Evolutionary conservation across 2,888 invertebrate genomes (phyloP).

Genomic region (Tachina lurida): DNA sequence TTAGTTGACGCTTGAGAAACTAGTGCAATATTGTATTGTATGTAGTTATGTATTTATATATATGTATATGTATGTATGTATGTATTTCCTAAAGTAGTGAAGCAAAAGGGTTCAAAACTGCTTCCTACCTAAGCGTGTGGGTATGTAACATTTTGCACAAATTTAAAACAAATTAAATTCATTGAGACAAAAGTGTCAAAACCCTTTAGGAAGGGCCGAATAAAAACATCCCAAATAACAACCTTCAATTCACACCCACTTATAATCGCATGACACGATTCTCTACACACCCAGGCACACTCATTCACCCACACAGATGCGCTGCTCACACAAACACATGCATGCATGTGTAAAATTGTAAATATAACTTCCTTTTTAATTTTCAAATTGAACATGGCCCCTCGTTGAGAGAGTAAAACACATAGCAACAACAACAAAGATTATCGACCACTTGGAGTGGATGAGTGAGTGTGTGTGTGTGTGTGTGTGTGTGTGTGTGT

Average conservation of each 20-base stretch:
- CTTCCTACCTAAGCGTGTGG: neutral
- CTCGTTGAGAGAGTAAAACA: neutral
- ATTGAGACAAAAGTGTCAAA: slow-evolving; percentile 22
- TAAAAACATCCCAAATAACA: slow-evolving; percentile 48
- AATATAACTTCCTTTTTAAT: slow-evolving; percentile 38
- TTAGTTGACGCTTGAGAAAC: too few relatives aligned
- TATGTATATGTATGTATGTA: neutral
- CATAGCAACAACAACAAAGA: neutral
- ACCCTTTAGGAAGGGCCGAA: slow-evolving; percentile 28
- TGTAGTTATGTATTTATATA: neutral
- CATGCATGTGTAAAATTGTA: slow-evolving; percentile 21
- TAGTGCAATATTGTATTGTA: neutral
- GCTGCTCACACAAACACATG: neutral
- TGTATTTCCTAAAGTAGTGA: neutral
- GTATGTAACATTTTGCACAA: neutral
- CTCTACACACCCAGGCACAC: slow-evolving; percentile 25
- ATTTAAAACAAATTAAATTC: slow-evolving; percentile 26
- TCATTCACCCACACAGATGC: neutral
- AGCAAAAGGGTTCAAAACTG: neutral
- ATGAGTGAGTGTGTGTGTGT: neutral
- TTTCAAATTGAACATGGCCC: slow-evolving; percentile 26
- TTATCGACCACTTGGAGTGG: slow-evolving; percentile 27
- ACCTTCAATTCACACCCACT: slow-evolving; percentile 50
- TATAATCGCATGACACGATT: slow-evolving; percentile 38
- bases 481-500: neutral